Evolutionary conservation across 2,888 invertebrate genomes (phyloP).

Genomic region (Unio pictorum): DNA sequence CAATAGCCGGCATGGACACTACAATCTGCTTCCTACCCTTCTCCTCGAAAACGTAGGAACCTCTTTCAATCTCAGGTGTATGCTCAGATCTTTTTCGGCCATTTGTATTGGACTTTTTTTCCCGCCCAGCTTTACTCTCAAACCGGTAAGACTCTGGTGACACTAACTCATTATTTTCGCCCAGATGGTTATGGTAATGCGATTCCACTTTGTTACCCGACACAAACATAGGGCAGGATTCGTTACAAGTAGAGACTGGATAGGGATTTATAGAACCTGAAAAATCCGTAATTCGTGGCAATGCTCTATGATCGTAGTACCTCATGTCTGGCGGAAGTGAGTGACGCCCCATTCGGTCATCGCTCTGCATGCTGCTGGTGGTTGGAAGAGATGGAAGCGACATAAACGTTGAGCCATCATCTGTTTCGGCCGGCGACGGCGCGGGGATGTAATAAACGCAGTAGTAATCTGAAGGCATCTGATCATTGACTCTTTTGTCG

Average conservation of each 20-base stretch:
- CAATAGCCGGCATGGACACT: constrained; percentile 58
- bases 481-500: constrained; percentile 39
- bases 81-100: constrained; percentile 11
- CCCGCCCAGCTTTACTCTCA: neutral
- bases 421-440: constrained; percentile 26
- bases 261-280: constrained; percentile 4
- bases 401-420: constrained; percentile 13
- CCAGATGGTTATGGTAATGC: constrained; percentile 7
- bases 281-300: constrained; percentile 7
- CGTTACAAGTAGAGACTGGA: constrained; percentile 24
- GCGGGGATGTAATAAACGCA: constrained; percentile 51
- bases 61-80: constrained; percentile 10
- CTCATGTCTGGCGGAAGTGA: constrained; percentile 2
- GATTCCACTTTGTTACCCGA: constrained; percentile 29
- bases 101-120: constrained; percentile 1
- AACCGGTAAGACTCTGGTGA: neutral
- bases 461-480: constrained; percentile 44
- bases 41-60: constrained; percentile 10
- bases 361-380: constrained; percentile 8
- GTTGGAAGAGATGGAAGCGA: constrained; percentile 12
- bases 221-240: constrained; percentile 29
- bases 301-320: neutral
- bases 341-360: constrained; percentile 7
- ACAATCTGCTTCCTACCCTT: constrained; percentile 41
- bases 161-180: constrained; percentile 6